These are phyloP conservation scores for Nomada fucata DNA, from an alignment of 2,888 invertebrate species.

Conservation along the genomic window DNA sequence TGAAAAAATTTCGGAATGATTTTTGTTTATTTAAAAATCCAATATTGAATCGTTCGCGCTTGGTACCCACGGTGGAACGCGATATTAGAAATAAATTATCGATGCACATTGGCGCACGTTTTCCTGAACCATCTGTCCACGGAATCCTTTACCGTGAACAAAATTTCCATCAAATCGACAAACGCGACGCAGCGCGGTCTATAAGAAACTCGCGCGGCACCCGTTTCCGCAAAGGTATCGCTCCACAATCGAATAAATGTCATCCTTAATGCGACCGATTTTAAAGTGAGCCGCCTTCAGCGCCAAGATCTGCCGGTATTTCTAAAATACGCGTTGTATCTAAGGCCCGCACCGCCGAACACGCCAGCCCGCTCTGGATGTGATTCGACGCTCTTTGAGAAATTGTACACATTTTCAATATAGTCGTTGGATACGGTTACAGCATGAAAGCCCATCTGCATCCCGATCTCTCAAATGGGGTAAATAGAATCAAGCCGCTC, in stretches of 20 bases:
- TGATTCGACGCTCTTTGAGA: constrained; percentile 62
- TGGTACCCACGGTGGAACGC: no score
- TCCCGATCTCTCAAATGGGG: constrained; percentile 58
- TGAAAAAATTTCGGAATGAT: no score
- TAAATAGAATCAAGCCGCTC: constrained; percentile 66
- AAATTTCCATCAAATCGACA: background rate
- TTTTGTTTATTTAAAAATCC: no score
- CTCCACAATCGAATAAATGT: background rate
- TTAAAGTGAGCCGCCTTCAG: background rate
- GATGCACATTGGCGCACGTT: background rate
- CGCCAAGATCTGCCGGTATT: constrained; percentile 1
- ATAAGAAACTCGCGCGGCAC: background rate
- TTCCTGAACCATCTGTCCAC: background rate
- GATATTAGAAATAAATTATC: no score
- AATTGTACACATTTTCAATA: constrained; percentile 48
- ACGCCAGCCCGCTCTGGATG: constrained; percentile 21
- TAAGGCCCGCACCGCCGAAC: constrained; percentile 3
- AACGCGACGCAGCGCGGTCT: background rate
- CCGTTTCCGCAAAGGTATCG: background rate
- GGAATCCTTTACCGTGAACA: background rate
- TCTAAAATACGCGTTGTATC: constrained; percentile 20
- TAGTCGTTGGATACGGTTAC: constrained; percentile 59
- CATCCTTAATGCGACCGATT: background rate
- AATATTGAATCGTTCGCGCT: no score
- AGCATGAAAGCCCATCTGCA: constrained; percentile 63